phyloP scores from a whole-genome alignment of 1,140 invertebrate species.

The Atta texana region DNA sequence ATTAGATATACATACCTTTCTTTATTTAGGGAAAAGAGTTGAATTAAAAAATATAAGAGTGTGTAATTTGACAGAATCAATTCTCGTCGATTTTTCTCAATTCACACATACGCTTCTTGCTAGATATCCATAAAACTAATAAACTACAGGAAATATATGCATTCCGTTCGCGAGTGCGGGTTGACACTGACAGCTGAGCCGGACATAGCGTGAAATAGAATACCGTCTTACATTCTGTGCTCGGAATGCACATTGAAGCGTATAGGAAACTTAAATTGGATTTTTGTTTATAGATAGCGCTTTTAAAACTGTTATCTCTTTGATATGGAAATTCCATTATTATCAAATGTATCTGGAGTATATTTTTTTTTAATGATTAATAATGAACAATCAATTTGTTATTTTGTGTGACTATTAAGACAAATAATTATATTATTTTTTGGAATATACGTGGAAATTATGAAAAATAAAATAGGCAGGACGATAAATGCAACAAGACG shows the following conservation, averaged over 20 bases:
- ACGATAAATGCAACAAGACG: constrained; percentile 59
- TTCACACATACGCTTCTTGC: not conserved
- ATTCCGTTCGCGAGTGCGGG: not conserved
- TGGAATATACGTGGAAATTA: not conserved
- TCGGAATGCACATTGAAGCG: constrained; percentile 8
- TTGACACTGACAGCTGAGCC: constrained; percentile 41
- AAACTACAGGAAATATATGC: constrained; percentile 1
- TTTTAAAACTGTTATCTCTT: not conserved
- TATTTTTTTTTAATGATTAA: not conserved
- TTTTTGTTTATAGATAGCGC: not conserved
- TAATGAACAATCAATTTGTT: not conserved
- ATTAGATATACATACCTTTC: constrained; percentile 3
- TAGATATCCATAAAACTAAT: not conserved
- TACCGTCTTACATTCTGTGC: not conserved
- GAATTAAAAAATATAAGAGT: not conserved
- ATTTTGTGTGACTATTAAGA: not conserved
- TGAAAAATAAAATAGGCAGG: constrained; percentile 15
- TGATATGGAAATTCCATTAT: not conserved
- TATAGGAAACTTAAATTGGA: not conserved
- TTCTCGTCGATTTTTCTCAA: not conserved
- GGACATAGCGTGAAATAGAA: constrained; percentile 48
- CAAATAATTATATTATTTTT: not conserved
- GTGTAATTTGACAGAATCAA: not conserved
- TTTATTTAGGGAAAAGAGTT: not conserved
- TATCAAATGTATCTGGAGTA: not conserved